These are phyloP conservation scores for Chloroclysta siterata DNA, from an alignment of 2,888 invertebrate genomes.

Conservation along the genomic window DNA sequence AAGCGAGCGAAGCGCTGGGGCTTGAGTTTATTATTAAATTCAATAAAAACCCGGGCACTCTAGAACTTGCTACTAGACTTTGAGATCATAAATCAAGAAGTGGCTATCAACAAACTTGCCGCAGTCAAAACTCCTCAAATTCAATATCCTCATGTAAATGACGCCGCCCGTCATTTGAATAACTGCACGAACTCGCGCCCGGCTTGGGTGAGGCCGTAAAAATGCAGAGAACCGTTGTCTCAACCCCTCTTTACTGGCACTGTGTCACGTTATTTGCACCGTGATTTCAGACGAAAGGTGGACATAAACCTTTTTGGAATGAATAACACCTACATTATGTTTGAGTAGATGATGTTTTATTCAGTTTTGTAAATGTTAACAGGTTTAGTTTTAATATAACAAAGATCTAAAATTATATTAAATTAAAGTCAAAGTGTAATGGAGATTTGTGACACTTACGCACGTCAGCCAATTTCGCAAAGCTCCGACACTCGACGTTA, in stretches of 20 bases:
- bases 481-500: conserved; percentile 14
- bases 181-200: conserved; percentile 58
- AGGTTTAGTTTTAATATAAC: too few relatives aligned
- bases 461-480: conserved; percentile 4
- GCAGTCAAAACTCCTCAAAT: conserved; percentile 17
- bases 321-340: too few relatives aligned
- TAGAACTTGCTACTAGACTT: conserved; percentile 5
- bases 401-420: too few relatives aligned
- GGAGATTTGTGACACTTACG: not conserved
- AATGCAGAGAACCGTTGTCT: conserved; percentile 51
- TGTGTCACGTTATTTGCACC: conserved; percentile 28
- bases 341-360: too few relatives aligned
- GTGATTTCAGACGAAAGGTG: conserved; percentile 22
- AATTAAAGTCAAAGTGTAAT: too few relatives aligned
- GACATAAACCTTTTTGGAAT: not conserved
- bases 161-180: conserved; percentile 47
- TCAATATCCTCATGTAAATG: conserved; percentile 33
- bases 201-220: conserved; percentile 60
- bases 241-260: conserved; percentile 13
- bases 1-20: not conserved
- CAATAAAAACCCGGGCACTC: conserved; percentile 2
- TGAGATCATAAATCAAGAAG: conserved; percentile 24
- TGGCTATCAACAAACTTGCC: conserved; percentile 37
- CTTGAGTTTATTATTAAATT: not conserved
- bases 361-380: too few relatives aligned